Evolutionary conservation across 2,888 invertebrate species (phyloP), one percentile per base, ranked within the genome.

Genomic region (Agriotes lineatus): DNA sequence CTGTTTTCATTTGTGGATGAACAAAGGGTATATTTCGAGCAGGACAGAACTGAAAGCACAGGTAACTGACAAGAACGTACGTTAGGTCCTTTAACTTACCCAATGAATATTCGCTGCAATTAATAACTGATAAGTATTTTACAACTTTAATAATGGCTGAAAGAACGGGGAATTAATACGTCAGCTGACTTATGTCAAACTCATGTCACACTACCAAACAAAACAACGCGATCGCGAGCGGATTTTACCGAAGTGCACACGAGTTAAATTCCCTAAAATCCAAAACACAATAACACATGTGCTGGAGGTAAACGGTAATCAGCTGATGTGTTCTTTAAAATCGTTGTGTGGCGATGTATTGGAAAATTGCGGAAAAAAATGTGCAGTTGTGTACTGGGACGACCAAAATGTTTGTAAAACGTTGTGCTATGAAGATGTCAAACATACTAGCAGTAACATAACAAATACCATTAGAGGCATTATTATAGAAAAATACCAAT

Each of bases 401-500:
- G 56, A 62, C 6, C 25, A n/a, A 30, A 50, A 45, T 20, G 18
- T 6, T 14, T 52, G 10, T 56, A 45, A 10, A n/a, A 33, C 33
- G 0, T 22, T 67, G 16, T 18, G 62, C 1, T 67, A 62, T 33
- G 4, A 30, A 19, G 50, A 62, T 25, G 57, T 67, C 10, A n/a
- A 19, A 12, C 16, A 35, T 25, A 33, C 60, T 4, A 22, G 33
- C 25, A 42, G 1, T 3, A 30, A 12, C 22, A 25, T 67, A 6
- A 37, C 12, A 0, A 12, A 48, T 6, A 10, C 19, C 4, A 9
- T 59, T 3, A 0, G 9, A 19, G 30, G 18, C 10, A 19, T 10
- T 1, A 30, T 68, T 14, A 39, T 16, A 12, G 50, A 57, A 22
- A 67, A 56, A 20, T 12, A 22, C 3, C n/a, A 10, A 4, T 80